These are phyloP conservation scores for Patagioenas fasciata DNA, from an alignment of 2,113 vertebrate genomes.

Conservation along the genomic window DNA sequence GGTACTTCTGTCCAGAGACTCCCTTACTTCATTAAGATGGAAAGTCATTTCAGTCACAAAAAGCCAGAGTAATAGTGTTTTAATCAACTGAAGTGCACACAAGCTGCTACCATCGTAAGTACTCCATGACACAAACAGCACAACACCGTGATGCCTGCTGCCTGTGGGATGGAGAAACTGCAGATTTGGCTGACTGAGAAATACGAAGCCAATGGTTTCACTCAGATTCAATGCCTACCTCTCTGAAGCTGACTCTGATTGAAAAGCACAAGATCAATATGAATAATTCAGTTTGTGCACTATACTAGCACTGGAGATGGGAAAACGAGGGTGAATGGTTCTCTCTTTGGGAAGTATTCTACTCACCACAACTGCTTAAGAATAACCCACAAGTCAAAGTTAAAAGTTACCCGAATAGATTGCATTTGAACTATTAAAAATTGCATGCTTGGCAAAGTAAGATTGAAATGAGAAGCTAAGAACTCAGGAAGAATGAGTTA, in stretches of 20 bases:
- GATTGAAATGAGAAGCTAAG: neutral
- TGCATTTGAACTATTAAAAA: neutral
- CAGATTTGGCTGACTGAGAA: neutral
- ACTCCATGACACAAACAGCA: neutral
- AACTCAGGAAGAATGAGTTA: neutral
- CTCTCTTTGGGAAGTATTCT: neutral
- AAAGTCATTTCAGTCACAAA: slow-evolving; percentile 42
- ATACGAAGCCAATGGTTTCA: neutral
- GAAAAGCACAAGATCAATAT: neutral
- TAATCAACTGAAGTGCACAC: slow-evolving; percentile 24
- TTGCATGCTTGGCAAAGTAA: neutral
- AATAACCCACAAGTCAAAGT: neutral
- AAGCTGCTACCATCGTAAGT: neutral
- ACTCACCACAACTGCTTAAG: neutral
- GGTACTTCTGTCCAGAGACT: slow-evolving; percentile 52
- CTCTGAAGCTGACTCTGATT: neutral
- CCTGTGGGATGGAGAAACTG: neutral
- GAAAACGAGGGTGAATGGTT: neutral
- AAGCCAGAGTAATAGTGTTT: slow-evolving; percentile 22
- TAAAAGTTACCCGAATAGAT: neutral
- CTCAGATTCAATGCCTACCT: neutral
- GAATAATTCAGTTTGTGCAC: neutral
- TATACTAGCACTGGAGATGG: neutral
- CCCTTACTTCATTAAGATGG: slow-evolving; percentile 49
- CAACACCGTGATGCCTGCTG: neutral